phyloP scores from a whole-genome alignment of 1,140 invertebrate genomes.

The Propsilocerus akamusi region DNA sequence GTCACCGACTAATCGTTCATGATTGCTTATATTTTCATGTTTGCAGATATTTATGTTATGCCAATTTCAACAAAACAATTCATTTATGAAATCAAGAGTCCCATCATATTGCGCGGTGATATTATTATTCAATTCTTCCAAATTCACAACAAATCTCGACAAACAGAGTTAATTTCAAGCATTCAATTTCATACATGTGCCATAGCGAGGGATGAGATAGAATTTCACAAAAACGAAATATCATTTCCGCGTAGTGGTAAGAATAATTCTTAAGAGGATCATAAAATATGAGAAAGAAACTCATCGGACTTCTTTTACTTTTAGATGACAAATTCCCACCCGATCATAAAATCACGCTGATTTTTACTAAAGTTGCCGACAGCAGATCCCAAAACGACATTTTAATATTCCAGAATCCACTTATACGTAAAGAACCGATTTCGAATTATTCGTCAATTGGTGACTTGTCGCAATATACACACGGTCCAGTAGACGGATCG shows the following conservation, averaged over 20 bases:
- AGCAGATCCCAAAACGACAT: neutral
- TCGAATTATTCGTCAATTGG: neutral
- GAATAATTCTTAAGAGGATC: neutral
- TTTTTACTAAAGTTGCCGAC: slow-evolving; percentile 1
- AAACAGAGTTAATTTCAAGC: slow-evolving; percentile 26
- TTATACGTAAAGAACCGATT: slow-evolving; percentile 5
- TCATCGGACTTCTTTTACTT: slow-evolving; percentile 1
- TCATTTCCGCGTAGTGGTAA: slow-evolving; percentile 7
- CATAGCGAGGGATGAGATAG: slow-evolving; percentile 3
- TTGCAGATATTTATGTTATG: slow-evolving; percentile 8
- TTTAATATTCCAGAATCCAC: slow-evolving; percentile 7
- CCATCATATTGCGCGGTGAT: slow-evolving; percentile 47
- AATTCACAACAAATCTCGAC: slow-evolving; percentile 2
- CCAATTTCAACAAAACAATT: slow-evolving; percentile 9
- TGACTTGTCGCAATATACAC: neutral
- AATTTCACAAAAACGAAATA: slow-evolving; percentile 6
- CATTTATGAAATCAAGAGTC: slow-evolving; percentile 9
- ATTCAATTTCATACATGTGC: slow-evolving; percentile 16
- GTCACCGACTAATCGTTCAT: too few species aligned
- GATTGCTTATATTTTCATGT: neutral
- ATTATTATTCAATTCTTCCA: slow-evolving; percentile 61
- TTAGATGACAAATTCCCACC: slow-evolving; percentile 6
- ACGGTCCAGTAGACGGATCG: slow-evolving; percentile 9
- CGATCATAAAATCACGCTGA: slow-evolving; percentile 6
- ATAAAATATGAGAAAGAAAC: neutral